A percentile compares a stretch with the other conserved stretches of the same genome.
Conservation (phyloP, 2,888 invertebrate genomes). For the Venusia cambrica region DNA sequence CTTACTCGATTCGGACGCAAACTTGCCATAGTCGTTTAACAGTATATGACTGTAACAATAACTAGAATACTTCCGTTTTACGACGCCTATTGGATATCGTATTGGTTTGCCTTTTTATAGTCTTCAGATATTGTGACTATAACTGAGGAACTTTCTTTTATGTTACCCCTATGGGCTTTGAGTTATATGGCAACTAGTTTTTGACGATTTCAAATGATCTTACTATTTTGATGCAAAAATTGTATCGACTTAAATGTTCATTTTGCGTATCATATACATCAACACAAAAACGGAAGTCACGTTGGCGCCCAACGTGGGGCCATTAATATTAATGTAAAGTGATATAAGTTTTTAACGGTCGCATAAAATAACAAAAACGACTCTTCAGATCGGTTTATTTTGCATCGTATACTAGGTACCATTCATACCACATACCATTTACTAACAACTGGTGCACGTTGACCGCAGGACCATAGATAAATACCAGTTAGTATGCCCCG, state of each 20-base stretch:
- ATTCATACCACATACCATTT: conserved; percentile 13
- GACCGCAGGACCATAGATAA: conserved; percentile 20
- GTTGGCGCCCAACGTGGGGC: conserved; percentile 26
- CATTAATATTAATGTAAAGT: too few relatives aligned
- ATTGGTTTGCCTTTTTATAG: conserved; percentile 30
- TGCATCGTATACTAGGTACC: conserved; percentile 10
- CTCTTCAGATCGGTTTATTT: conserved; percentile 2
- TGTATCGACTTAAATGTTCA: too few relatives aligned
- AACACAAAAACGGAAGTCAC: too few relatives aligned
- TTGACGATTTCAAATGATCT: too few relatives aligned
- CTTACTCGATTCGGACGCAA: conserved; percentile 14
- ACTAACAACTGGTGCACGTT: conserved; percentile 9
- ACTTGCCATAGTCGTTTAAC: conserved; percentile 27
- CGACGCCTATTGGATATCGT: conserved; percentile 28
- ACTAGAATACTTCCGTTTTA: conserved; percentile 32
- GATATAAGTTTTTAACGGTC: too few relatives aligned
- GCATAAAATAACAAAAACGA: too few relatives aligned
- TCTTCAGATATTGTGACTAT: conserved; percentile 20
- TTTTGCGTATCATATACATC: too few relatives aligned
- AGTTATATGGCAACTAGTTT: too few relatives aligned
- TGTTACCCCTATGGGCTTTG: not conserved
- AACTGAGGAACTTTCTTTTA: conserved; percentile 1
- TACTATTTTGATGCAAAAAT: too few relatives aligned
- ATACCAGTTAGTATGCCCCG: conserved; percentile 26
- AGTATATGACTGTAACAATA: conserved; percentile 32